These are phyloP conservation scores for Lepidocolaptes lacrymiger DNA, from an alignment of 2,797 vertebrate genomes.

Conservation along the genomic window DNA sequence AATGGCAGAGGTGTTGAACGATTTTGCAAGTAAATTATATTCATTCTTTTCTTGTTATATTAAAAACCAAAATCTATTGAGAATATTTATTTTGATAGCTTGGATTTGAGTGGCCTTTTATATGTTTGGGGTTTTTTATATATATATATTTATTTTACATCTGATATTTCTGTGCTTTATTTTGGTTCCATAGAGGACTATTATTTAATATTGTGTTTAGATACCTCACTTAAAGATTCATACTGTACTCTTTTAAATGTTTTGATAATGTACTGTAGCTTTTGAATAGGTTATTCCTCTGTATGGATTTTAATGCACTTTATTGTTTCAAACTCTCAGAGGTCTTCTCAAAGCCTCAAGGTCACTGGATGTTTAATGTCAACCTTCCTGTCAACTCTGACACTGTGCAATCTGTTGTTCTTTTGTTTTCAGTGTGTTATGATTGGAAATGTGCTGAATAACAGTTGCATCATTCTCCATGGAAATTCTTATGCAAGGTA, in stretches of 20 bases:
- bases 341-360: background rate
- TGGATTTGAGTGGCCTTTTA: background rate
- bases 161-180: background rate
- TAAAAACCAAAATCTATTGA: background rate
- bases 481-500: background rate
- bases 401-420: background rate
- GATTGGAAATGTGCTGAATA: conserved; percentile 10
- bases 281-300: background rate
- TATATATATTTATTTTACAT: background rate
- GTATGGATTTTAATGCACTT: background rate
- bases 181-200: background rate
- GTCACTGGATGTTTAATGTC: background rate
- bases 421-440: background rate
- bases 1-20: background rate
- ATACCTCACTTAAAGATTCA: background rate
- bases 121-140: background rate
- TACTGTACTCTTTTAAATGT: background rate
- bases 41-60: background rate
- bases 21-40: background rate
- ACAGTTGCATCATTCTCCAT: background rate
- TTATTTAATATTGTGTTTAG: background rate
- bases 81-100: background rate
- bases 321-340: background rate
- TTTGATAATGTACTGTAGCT: background rate
- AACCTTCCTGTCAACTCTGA: background rate